Base-by-base conservation (phyloP, 2,797 vertebrate genomes). In the Enteromius unitaeniatus region DNA sequence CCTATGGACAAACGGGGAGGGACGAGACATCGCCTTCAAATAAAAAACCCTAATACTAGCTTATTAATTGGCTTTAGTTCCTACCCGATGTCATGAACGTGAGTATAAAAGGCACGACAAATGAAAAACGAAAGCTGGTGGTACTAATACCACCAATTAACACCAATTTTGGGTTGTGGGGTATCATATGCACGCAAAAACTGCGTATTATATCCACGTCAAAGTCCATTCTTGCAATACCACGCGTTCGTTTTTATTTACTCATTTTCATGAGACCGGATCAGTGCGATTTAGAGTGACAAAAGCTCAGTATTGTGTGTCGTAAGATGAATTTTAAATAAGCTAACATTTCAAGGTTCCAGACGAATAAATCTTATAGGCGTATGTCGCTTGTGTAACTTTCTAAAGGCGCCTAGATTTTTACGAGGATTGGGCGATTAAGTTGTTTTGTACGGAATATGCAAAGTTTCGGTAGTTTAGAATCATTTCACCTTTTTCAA, bases 1-100 rank as follows among this genome's bases (percentile, higher is more conserved):
- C 2, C 34, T 3, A 2, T 53, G 51, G 76, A 68, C 83, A 87
- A 87, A 85, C n/a, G 86, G n/a, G n/a, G n/a, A n/a, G n/a, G n/a
- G n/a, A n/a, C n/a, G n/a, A n/a, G n/a, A n/a, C n/a, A n/a, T n/a
- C n/a, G 8, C 31, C 31, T 9, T 10, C 62, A 65, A 68, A n/a
- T 42, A 42, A 42, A 10, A 42, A 42, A 42, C 0, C 40, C 13
- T 28, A 26, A 19, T 10, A 19, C 23, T 40, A 55, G 8, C 3
- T 14, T 13, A 23, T 47, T 14, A 23, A 1, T n/a, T 70, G 67
- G n/a, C 8, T 3, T 28, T n/a, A 37, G 34, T 49, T 49, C 47
- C 47, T 49, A 49, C 47, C 47, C 47, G 13, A 49, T 15, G 14
- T 49, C 47, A 15, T 49, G 14, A 49, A 49, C 14, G 4, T 47